These are phyloP conservation scores for Tipula confusa DNA, from an alignment of 2,888 invertebrate genomes.

Conservation along the genomic window DNA sequence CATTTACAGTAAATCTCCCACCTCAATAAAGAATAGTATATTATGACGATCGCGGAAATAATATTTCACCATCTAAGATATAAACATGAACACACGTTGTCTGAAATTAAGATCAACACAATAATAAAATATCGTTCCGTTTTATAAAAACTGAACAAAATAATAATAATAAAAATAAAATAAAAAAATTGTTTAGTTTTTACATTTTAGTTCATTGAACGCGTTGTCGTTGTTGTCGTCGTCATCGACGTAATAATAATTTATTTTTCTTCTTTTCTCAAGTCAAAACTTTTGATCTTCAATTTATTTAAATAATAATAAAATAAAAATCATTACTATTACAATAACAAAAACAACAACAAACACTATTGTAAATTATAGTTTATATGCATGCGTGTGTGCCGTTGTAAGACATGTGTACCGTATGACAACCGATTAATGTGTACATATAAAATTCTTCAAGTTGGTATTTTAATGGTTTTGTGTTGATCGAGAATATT, in stretches of 20 bases:
- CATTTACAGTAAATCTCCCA: not conserved
- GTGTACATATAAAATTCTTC: not conserved
- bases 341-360: no score
- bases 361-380: not conserved
- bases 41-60: not conserved
- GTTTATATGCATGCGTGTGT: not conserved
- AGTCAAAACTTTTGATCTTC: conserved; percentile 15
- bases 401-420: not conserved
- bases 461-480: not conserved
- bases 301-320: conserved; percentile 15
- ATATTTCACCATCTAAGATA: not conserved
- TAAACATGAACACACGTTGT: not conserved
- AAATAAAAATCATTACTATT: not conserved
- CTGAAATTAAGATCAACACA: conserved; percentile 1
- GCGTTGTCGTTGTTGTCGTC: conserved; percentile 3
- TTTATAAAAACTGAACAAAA: no score
- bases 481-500: not conserved
- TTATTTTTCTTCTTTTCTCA: not conserved
- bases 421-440: not conserved
- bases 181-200: not conserved
- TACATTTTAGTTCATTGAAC: conserved; percentile 25
- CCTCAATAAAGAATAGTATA: not conserved
- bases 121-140: not conserved
- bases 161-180: no score
- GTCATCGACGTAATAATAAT: not conserved